Evolutionary conservation across 2,888 invertebrate species (phyloP).

Genomic region (Galerucella nymphaeae): DNA sequence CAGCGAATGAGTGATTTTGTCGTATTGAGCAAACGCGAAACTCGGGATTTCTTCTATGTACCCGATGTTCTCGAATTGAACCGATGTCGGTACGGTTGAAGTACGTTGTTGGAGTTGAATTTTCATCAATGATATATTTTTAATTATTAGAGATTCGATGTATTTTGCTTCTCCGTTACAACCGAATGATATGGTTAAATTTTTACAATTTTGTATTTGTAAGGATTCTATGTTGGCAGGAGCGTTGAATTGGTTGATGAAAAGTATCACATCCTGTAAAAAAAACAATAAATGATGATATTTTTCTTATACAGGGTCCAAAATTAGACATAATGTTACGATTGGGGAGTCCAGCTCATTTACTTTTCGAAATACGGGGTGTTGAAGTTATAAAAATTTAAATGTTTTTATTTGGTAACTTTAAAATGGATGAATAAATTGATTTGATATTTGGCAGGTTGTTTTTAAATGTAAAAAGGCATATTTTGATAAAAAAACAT

Average conservation of each 20-base stretch:
- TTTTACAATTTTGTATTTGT: slow-evolving; percentile 67
- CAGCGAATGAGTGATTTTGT: slow-evolving; percentile 39
- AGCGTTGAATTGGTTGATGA: slow-evolving; percentile 67
- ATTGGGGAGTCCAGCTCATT: too few relatives aligned
- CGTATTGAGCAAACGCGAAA: slow-evolving; percentile 64
- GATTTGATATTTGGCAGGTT: too few relatives aligned
- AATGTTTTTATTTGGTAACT: too few relatives aligned
- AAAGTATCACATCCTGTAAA: slow-evolving; percentile 68
- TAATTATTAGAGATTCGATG: slow-evolving; percentile 52
- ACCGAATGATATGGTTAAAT: slow-evolving; percentile 66
- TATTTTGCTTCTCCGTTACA: slow-evolving; percentile 65
- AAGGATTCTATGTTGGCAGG: slow-evolving; percentile 65
- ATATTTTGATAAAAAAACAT: too few relatives aligned
- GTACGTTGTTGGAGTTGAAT: slow-evolving; percentile 51
- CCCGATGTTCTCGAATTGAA: slow-evolving; percentile 66
- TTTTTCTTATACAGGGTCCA: too few relatives aligned
- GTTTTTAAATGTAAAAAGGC: too few relatives aligned
- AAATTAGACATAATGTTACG: too few relatives aligned
- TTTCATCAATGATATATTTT: slow-evolving; percentile 64
- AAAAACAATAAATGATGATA: too few relatives aligned
- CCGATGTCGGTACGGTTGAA: slow-evolving; percentile 56
- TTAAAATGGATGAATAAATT: too few relatives aligned
- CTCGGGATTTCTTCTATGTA: slow-evolving; percentile 66
- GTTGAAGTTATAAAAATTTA: too few relatives aligned
- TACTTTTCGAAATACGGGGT: too few relatives aligned